phyloP scores from a whole-genome alignment of 2,888 invertebrate genomes.

The Hirtodrosophila trivittata region DNA sequence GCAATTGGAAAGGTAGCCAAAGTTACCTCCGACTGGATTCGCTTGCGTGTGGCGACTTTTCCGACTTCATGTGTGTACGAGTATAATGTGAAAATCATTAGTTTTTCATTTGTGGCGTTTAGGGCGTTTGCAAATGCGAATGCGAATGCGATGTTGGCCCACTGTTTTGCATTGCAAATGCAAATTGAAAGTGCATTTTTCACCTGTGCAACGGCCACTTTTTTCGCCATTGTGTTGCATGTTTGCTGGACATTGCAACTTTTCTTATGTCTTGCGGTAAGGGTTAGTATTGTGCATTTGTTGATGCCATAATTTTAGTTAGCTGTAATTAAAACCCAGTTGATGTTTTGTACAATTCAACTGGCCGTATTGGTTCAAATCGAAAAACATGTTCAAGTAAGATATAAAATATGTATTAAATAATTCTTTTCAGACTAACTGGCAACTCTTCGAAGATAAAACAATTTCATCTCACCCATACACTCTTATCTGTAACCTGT shows the following conservation, averaged over 20 bases:
- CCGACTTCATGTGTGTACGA: background rate
- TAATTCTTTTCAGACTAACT: too few species aligned
- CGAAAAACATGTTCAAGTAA: too few species aligned
- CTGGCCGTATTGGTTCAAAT: background rate
- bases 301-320: constrained; percentile 22
- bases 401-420: too few species aligned
- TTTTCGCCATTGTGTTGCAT: constrained; percentile 45
- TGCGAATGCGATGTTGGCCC: constrained; percentile 17
- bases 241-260: constrained; percentile 45
- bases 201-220: constrained; percentile 33
- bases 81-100: constrained; percentile 70
- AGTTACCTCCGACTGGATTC: constrained; percentile 24
- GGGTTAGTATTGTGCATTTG: constrained; percentile 54
- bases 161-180: constrained; percentile 55
- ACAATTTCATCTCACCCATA: too few species aligned
- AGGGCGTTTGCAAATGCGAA: constrained; percentile 26
- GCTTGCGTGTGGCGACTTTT: constrained; percentile 44
- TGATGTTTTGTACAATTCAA: background rate
- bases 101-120: constrained; percentile 73
- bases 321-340: constrained; percentile 23
- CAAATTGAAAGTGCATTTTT: constrained; percentile 52
- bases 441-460: too few species aligned
- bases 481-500: too few species aligned
- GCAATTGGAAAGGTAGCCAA: constrained; percentile 21
- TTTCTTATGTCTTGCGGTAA: constrained; percentile 52